Conservation (phyloP, 2,797 vertebrate species). For the Varecia variegata region DNA sequence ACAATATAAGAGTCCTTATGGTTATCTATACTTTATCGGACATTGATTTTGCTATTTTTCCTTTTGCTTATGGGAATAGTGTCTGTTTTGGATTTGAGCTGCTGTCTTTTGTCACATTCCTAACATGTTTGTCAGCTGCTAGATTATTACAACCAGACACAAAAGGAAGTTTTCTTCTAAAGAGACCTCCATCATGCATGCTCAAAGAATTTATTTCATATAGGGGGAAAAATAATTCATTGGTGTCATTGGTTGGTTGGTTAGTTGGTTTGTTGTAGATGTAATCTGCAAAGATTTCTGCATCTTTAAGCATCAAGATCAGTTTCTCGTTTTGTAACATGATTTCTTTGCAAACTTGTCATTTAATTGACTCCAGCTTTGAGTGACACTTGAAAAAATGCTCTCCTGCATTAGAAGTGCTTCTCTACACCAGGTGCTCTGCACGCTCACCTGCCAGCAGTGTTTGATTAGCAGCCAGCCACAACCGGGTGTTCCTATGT, state of each 20-base stretch:
- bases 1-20: not conserved
- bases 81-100: slow-evolving; percentile 1
- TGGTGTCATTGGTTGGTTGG: not conserved
- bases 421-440: slow-evolving; percentile 8
- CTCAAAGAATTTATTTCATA: slow-evolving; percentile 13
- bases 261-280: not conserved
- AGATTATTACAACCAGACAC: not conserved
- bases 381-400: not conserved
- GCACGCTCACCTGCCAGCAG: not conserved
- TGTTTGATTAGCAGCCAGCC: slow-evolving; percentile 28
- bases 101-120: not conserved
- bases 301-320: not conserved
- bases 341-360: slow-evolving; percentile 34
- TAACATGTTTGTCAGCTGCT: not conserved
- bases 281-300: not conserved
- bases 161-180: not conserved
- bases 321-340: slow-evolving; percentile 18
- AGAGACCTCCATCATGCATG: not conserved
- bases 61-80: not conserved
- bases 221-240: not conserved
- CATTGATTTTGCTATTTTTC: not conserved
- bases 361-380: slow-evolving; percentile 3
- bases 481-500: not conserved
- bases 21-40: not conserved
- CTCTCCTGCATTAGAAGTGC: not conserved